These are phyloP conservation scores for Pollenia amentaria DNA, from an alignment of 2,888 invertebrate genomes.

Conservation along the genomic window DNA sequence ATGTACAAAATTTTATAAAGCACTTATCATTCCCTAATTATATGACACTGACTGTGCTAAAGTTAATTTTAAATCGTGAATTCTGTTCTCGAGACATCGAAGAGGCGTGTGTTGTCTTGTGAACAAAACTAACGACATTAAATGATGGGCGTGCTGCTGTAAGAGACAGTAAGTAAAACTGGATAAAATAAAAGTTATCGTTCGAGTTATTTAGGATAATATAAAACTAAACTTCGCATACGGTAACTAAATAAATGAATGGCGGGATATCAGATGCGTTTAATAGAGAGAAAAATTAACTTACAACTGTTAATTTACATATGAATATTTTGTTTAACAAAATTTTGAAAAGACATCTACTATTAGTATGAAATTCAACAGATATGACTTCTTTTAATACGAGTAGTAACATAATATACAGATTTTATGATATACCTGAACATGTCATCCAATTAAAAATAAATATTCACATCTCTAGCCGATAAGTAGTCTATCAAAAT, in stretches of 20 bases:
- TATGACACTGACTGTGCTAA: neutral
- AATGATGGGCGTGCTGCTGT: conserved; percentile 53
- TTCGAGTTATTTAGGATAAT: conserved; percentile 20
- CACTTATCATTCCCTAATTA: neutral
- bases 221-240: neutral
- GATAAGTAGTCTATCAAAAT: too few species aligned
- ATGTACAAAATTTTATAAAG: too few species aligned
- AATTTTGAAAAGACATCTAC: too few species aligned
- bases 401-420: too few species aligned
- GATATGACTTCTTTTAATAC: too few species aligned
- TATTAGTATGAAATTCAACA: too few species aligned
- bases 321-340: too few species aligned
- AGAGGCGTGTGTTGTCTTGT: conserved; percentile 55
- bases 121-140: conserved; percentile 54
- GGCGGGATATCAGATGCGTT: conserved; percentile 21
- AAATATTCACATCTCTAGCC: too few species aligned
- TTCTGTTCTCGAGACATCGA: conserved; percentile 50
- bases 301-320: too few species aligned
- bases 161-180: conserved; percentile 48
- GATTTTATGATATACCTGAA: too few species aligned
- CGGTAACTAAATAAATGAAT: neutral
- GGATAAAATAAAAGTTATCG: conserved; percentile 20
- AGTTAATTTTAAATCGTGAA: neutral
- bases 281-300: neutral
- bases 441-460: too few species aligned